phyloP scores from a whole-genome alignment of 2,113 vertebrate species.

The Calyptommatus sinebrachiatus region DNA sequence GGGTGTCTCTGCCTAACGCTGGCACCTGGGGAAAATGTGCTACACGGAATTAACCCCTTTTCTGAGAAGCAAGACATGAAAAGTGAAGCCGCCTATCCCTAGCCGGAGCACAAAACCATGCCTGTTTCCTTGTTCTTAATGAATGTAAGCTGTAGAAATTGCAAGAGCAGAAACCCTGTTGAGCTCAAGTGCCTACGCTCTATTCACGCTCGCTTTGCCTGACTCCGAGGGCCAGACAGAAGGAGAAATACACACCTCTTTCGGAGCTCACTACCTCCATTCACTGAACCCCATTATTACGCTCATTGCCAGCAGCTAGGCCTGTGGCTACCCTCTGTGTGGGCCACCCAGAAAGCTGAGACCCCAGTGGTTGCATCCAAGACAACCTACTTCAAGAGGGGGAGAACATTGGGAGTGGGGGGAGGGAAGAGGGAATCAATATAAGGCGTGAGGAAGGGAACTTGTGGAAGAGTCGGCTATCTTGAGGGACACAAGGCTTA shows the following conservation, averaged over 20 bases:
- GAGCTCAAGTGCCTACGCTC: background rate
- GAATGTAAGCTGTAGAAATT: background rate
- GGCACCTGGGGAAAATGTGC: background rate
- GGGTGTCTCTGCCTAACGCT: background rate
- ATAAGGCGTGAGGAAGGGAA: background rate
- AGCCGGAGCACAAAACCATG: background rate
- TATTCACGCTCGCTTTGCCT: background rate
- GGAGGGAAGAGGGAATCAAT: too few relatives aligned
- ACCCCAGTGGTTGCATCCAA: background rate
- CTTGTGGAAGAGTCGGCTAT: background rate
- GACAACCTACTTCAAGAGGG: background rate
- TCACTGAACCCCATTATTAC: conserved; percentile 11
- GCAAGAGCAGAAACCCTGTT: background rate
- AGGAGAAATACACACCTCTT: background rate
- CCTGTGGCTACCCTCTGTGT: background rate
- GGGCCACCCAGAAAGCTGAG: conserved; percentile 24
- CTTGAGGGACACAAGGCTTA: background rate
- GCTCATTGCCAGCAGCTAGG: conserved; percentile 1
- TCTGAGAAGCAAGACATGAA: background rate
- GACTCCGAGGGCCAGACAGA: background rate
- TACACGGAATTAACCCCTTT: too few relatives aligned
- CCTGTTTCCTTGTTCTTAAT: background rate
- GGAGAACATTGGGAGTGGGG: background rate
- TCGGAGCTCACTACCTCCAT: background rate
- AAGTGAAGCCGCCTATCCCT: background rate